Conservation (phyloP, 2,888 invertebrate genomes). For the Osedax frankpressi region DNA sequence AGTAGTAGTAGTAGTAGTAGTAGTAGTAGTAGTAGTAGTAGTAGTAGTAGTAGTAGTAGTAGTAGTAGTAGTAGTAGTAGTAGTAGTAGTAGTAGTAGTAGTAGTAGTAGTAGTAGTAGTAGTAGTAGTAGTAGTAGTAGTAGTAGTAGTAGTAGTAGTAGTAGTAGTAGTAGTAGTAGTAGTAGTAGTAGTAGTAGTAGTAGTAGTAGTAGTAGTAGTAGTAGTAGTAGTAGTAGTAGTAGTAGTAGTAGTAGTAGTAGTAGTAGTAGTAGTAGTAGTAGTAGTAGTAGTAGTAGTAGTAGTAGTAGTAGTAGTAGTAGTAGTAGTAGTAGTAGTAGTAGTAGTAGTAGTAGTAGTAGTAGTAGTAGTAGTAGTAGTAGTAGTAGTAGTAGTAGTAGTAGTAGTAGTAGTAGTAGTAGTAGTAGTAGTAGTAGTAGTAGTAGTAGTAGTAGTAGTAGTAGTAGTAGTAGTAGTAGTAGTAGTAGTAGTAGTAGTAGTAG, state of each 20-base stretch:
- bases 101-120: not conserved
- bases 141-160: not conserved
- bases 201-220: not conserved
- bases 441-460: not conserved
- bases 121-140: not conserved
- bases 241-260: not conserved
- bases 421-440: conserved; percentile 6
- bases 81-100: not conserved
- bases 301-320: not conserved
- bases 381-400: not conserved
- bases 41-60: not conserved
- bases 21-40: not conserved
- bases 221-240: not conserved
- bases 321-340: not conserved
- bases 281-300: not conserved
- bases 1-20: not conserved
- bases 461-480: not conserved
- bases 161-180: not conserved
- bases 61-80: not conserved
- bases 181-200: not conserved
- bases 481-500: not conserved
- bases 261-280: not conserved
- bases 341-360: not conserved
- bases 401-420: conserved; percentile 4
- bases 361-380: not conserved